These are phyloP conservation scores for Caenorhabditis sulstoni DNA, from an alignment of 2,888 invertebrate species.

Conservation along the genomic window DNA sequence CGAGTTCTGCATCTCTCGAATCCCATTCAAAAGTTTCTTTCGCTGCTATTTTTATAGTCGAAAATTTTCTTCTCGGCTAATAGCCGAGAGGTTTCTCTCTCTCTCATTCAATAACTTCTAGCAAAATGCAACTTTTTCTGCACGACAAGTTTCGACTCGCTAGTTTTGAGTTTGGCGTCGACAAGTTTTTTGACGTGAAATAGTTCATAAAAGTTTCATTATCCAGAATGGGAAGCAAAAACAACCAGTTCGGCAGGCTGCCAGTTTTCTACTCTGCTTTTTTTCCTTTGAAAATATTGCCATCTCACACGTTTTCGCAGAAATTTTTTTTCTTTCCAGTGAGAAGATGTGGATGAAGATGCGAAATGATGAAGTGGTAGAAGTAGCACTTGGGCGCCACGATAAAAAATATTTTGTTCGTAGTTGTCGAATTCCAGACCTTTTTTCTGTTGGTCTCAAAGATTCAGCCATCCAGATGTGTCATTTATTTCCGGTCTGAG, in stretches of 20 bases:
- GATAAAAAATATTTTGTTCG: conserved; percentile 23
- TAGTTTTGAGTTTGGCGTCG: conserved; percentile 33
- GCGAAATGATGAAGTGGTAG: conserved; percentile 14
- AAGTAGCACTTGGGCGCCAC: conserved; percentile 40
- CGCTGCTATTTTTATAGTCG: background rate
- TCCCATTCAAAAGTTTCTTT: background rate
- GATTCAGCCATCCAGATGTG: too few species aligned
- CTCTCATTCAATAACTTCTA: conserved; percentile 26
- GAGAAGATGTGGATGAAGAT: background rate
- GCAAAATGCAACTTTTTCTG: conserved; percentile 44
- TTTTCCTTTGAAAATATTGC: conserved; percentile 11
- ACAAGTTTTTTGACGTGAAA: conserved; percentile 45
- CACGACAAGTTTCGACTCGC: conserved; percentile 44
- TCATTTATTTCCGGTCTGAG: conserved; percentile 2
- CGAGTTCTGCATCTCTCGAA: too few species aligned
- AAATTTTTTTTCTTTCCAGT: background rate
- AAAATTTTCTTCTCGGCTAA: conserved; percentile 34
- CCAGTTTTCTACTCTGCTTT: background rate
- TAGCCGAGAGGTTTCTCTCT: conserved; percentile 45
- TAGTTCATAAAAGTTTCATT: conserved; percentile 59
- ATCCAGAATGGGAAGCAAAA: conserved; percentile 56
- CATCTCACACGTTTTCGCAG: conserved; percentile 10
- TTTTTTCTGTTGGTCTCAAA: background rate
- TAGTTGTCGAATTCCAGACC: conserved; percentile 7
- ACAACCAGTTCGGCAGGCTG: conserved; percentile 39